Base-by-base conservation (phyloP, 2,797 vertebrate species). In the Gobio occitaniae region DNA sequence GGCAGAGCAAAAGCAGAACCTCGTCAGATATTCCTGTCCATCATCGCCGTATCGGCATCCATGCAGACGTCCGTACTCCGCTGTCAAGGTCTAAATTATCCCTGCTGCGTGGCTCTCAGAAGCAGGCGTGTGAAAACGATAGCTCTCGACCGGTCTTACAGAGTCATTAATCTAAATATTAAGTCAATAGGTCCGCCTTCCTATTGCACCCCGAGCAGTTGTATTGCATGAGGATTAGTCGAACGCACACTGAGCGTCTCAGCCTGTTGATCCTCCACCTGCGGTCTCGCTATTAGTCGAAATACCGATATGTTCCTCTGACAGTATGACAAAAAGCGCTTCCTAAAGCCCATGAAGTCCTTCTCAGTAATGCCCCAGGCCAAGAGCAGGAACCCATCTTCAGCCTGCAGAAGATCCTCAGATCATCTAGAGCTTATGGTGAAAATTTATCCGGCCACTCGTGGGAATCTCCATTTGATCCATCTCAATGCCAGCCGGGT, bases 261-360 rank as follows among this genome's bases (percentile, higher is more conserved):
- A 69, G 63, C 63, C n/a, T 84, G 75, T 84, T 84, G 86, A 75
- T 80, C 89, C 85, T 88, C 86, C 89, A 86, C 89, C 88, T 86
- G 88, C 88, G 78, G 80, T 83, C 87, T 25, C 7, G 10, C 65
- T 21, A 47, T 78, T 54, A 89, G 90, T 92, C 90, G 89, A 92
- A 90, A 89, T 93, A 82, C 90, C 84, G 80, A 89, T 88, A 76
- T 69, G 74, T 84, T 84, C 17, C 87, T 92, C 90, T 94, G 93
- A 94, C 93, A 91, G 90, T 90, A 91, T 90, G 92, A 93, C 92
- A 92, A 93, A 94, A 93, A 93, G 90, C 90, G 90, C 91, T 92
- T 92, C 92, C 93, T 87, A 88, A 91, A 93, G 92, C 93, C 88
- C 86, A 90, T 68, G 72, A 84, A 47, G 65, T 70, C 17, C 52